Evolutionary conservation across 2,113 vertebrate genomes (phyloP).

Genomic region (Sceloporus undulatus): DNA sequence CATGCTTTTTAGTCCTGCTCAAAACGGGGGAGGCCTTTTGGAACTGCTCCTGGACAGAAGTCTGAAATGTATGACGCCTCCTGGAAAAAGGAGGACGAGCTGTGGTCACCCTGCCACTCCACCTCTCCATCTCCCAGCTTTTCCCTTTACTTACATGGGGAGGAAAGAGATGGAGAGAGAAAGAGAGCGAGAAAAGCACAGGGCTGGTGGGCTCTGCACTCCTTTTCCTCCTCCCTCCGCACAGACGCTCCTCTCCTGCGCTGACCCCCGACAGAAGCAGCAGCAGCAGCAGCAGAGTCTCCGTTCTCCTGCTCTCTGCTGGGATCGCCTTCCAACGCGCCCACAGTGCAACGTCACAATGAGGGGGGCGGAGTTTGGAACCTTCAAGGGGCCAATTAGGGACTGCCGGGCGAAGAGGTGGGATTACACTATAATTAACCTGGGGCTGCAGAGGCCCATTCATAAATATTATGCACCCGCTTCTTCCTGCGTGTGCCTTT

Average conservation of each 20-base stretch:
- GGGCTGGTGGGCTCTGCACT: not conserved
- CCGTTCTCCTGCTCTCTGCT: not conserved
- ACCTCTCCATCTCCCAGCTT: no score
- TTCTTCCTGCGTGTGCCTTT: no score
- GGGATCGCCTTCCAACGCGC: no score
- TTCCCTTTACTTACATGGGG: no score
- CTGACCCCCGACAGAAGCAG: not conserved
- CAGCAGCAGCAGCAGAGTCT: not conserved
- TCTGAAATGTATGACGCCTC: no score
- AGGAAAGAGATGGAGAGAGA: no score
- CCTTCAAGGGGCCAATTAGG: not conserved
- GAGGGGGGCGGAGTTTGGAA: fast-evolving
- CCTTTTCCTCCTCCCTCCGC: not conserved
- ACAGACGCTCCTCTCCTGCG: not conserved
- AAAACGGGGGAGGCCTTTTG: no score
- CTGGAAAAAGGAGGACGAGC: no score
- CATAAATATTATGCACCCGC: slow-evolving; percentile 20
- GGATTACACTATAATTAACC: not conserved
- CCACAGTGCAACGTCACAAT: not conserved
- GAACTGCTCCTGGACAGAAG: no score
- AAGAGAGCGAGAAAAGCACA: no score
- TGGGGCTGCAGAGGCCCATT: not conserved
- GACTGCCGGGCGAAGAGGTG: not conserved
- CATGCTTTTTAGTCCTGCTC: no score
- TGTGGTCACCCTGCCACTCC: no score